Evolutionary conservation across 2,888 invertebrate genomes (phyloP).

Genomic region (Oegoconia quadripuncta): DNA sequence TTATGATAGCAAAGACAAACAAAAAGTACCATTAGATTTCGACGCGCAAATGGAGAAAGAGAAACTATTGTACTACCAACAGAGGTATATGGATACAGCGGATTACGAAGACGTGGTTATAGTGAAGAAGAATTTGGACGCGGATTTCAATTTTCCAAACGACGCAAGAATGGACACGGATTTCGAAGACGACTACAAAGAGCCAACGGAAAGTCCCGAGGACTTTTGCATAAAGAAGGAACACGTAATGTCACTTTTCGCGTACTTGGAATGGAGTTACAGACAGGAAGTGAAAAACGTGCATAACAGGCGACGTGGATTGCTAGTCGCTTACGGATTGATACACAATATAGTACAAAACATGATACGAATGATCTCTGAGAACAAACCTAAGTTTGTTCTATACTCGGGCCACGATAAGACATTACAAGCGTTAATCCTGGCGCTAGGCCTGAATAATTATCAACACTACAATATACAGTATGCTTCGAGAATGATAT

Average conservation of each 20-base stretch:
- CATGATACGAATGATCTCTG: constrained; percentile 89
- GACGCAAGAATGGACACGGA: constrained; percentile 65
- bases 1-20: constrained; percentile 49
- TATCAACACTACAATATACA: constrained; percentile 85
- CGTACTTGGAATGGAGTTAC: constrained; percentile 91
- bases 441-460: constrained; percentile 86
- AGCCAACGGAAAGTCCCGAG: constrained; percentile 59
- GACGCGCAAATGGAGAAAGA: constrained; percentile 76
- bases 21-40: constrained; percentile 61
- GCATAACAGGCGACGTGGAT: constrained; percentile 81
- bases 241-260: constrained; percentile 88
- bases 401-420: constrained; percentile 95
- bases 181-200: constrained; percentile 68
- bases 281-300: constrained; percentile 80
- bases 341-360: constrained; percentile 89
- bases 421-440: constrained; percentile 90
- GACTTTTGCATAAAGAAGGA: constrained; percentile 82
- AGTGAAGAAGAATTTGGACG: constrained; percentile 72
- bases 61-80: constrained; percentile 69
- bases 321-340: constrained; percentile 89
- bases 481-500: constrained; percentile 91
- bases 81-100: constrained; percentile 63
- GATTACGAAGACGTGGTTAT: constrained; percentile 73
- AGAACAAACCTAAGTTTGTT: constrained; percentile 85
- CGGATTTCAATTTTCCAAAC: constrained; percentile 73